Percentiles rank a stretch among this genome's conserved stretches.
Conservation (phyloP, 2,888 invertebrate species). For the Hypolimnas misippus region DNA sequence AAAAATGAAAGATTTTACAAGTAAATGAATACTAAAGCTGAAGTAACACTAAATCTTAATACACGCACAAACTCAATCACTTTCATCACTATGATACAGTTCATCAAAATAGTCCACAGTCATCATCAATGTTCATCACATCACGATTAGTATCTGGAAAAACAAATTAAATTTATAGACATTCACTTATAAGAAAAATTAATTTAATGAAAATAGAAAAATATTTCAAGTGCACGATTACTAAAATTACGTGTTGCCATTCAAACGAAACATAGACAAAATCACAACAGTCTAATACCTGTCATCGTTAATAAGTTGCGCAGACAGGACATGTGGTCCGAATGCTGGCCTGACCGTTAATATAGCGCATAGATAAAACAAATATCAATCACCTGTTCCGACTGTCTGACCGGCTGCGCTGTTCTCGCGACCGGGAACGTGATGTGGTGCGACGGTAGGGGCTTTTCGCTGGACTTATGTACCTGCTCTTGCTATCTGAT, state of each 20-base stretch:
- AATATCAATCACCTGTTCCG: conserved; percentile 62
- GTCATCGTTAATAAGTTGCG: conserved; percentile 6
- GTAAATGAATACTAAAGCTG: conserved; percentile 5
- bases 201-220: not conserved
- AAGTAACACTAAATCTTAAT: conserved; percentile 11
- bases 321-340: conserved; percentile 11
- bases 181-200: not conserved
- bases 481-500: conserved; percentile 79
- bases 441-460: conserved; percentile 66
- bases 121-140: conserved; percentile 25
- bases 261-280: not conserved
- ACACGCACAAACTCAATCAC: conserved; percentile 38
- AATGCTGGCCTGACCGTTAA: conserved; percentile 13
- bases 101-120: conserved; percentile 27
- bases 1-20: conserved; percentile 19
- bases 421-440: conserved; percentile 69
- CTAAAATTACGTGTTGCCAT: not conserved
- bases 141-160: conserved; percentile 41
- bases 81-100: conserved; percentile 38
- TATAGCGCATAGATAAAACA: not conserved
- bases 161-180: not conserved
- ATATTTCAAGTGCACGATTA: not conserved
- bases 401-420: conserved; percentile 74
- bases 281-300: conserved; percentile 13
- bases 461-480: conserved; percentile 46